Base-by-base conservation (phyloP, 2,888 invertebrate genomes). In the Ariolimax columbianus region DNA sequence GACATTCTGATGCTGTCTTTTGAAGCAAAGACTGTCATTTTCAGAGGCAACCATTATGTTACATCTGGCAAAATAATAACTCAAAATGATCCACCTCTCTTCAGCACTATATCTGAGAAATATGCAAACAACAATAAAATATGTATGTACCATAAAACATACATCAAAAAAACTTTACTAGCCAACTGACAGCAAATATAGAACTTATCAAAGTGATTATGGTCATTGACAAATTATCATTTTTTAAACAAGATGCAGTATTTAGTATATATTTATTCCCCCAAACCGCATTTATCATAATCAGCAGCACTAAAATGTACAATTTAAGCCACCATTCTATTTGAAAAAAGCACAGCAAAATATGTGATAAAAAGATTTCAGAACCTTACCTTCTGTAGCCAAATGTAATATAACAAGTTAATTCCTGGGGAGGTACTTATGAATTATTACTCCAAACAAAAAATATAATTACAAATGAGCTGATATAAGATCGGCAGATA, bases 1-100 rank as follows among this genome's bases (percentile, higher is more conserved):
- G 83, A 78, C 83, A 83, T 83, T 77, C 51, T 83, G 83, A 83
- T 47, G 73, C 47, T 40, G 55, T 55, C 30, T 70, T 83, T 70
- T 33, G 47, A 40, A 38, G 55, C 51, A 66, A 83, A 75, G 33
- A 77, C 51, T 38, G 68, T 83, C 83, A 78, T 83, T 70, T 70
- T 78, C 33, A 55, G 30, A 30, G 68, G 70, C 70, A 30, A 83
- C 40, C 83, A 83, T 83, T 66, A 77, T 83, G 14, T 36, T 30
- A 59, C 66, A 63, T 63, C 77, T 63, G 77, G 38, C 36, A 59
- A 78, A 38, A 77, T 26, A 36, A 19, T n/a, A 73, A 9, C 55
- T 51, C 26, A 4, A 36, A 6, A 11, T n/a, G 59, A 4, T 47
- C 14, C 77, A 40, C 3, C 38, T 63, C 19, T 59, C 26, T 38